A percentile compares a stretch with the other conserved stretches of the same genome.
phyloP scores from a whole-genome alignment of 2,888 invertebrate genomes.

The Melitaea athalia region DNA sequence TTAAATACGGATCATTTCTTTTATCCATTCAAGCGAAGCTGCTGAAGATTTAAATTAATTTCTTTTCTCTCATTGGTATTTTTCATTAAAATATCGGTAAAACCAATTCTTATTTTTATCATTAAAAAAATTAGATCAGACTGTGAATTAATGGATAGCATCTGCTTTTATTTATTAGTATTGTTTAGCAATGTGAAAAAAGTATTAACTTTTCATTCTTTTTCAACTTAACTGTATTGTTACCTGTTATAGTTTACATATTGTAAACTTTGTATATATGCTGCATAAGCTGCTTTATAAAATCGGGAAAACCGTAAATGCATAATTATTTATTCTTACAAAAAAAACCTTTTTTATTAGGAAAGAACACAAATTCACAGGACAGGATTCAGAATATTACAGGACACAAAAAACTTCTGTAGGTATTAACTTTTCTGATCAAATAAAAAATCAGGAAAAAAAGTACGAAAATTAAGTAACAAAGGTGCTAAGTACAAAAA shows the following conservation, averaged over 20 bases:
- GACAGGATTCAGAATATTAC: too few species aligned
- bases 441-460: not conserved
- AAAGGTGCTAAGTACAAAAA: constrained; percentile 21
- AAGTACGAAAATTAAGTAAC: constrained; percentile 5
- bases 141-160: too few species aligned
- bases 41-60: constrained; percentile 38
- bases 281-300: too few species aligned
- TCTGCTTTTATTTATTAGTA: not conserved
- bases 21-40: constrained; percentile 13
- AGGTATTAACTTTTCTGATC: not conserved
- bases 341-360: too few species aligned
- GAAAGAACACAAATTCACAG: too few species aligned
- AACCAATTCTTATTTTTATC: constrained; percentile 18
- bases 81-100: constrained; percentile 40
- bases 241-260: too few species aligned
- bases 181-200: not conserved
- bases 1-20: constrained; percentile 38
- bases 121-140: not conserved
- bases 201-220: too few species aligned
- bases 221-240: too few species aligned
- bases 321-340: too few species aligned
- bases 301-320: too few species aligned
- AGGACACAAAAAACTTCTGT: too few species aligned
- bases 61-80: constrained; percentile 36
- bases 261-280: too few species aligned